Percentiles rank a stretch among this genome's conserved stretches.
phyloP scores from a whole-genome alignment of 2,113 vertebrate species.

The Coptodon rendalli region DNA sequence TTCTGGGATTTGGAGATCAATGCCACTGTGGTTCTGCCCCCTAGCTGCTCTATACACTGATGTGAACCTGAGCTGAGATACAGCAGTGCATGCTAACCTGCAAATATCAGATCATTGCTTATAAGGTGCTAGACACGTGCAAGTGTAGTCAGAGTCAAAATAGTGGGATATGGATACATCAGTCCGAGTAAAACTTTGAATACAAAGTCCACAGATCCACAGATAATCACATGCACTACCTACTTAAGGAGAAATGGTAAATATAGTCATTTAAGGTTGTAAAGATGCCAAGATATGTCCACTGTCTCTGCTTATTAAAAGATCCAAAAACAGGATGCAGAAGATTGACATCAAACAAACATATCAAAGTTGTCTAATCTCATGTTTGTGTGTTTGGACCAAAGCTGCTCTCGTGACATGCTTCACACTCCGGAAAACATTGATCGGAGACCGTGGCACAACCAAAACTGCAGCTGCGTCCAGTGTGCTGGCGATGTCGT shows the following conservation, averaged over 20 bases:
- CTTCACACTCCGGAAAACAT: neutral
- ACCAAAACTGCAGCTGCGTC: neutral
- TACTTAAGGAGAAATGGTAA: neutral
- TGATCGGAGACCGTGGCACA: neutral
- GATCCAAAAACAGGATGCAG: neutral
- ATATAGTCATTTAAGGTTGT: neutral
- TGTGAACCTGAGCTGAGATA: constrained; percentile 14
- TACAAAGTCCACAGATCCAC: neutral
- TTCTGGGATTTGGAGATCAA: constrained; percentile 51
- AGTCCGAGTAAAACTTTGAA: neutral
- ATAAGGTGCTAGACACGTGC: neutral
- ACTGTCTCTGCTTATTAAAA: neutral
- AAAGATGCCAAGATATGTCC: neutral
- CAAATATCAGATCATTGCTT: neutral
- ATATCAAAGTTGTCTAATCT: neutral
- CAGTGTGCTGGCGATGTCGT: neutral
- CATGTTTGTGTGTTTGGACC: neutral
- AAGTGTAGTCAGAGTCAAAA: neutral
- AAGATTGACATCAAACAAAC: neutral
- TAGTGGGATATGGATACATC: neutral
- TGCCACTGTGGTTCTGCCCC: constrained; percentile 33
- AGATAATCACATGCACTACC: neutral
- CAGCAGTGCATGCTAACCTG: neutral
- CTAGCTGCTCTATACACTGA: constrained; percentile 27
- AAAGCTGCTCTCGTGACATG: neutral